These are phyloP conservation scores for Ectemnius lituratus DNA, from an alignment of 2,888 invertebrate species.

Conservation along the genomic window DNA sequence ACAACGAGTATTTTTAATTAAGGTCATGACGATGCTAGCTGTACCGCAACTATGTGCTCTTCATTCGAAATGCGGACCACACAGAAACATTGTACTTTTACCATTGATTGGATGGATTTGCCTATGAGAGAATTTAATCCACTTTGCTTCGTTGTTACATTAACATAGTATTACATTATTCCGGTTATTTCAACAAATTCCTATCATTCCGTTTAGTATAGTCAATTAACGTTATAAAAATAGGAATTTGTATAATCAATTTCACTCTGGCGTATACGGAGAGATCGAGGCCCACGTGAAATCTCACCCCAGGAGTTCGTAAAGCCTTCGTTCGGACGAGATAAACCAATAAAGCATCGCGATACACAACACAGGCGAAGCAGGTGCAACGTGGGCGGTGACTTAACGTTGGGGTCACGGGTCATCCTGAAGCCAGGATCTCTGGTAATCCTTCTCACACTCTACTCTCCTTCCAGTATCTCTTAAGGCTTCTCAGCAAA, in stretches of 20 bases:
- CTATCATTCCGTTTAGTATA: no score
- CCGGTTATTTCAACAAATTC: no score
- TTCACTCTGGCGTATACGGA: conserved; percentile 44
- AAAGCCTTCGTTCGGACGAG: conserved; percentile 63
- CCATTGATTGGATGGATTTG: no score
- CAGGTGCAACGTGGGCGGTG: conserved; percentile 76
- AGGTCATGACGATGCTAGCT: no score
- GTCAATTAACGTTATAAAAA: conserved; percentile 18
- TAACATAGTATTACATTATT: no score
- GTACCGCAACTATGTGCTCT: no score
- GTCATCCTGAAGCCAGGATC: conserved; percentile 66
- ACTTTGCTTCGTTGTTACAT: no score
- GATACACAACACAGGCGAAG: conserved; percentile 63
- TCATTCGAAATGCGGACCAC: no score
- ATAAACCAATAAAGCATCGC: conserved; percentile 73
- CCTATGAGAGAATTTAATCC: no score
- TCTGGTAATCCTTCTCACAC: conserved; percentile 67
- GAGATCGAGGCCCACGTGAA: conserved; percentile 66
- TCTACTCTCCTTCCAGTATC: conserved; percentile 45
- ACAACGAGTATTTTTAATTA: no score
- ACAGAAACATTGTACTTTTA: no score
- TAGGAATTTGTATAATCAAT: conserved; percentile 46
- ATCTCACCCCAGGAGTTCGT: conserved; percentile 59
- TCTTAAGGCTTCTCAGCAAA: conserved; percentile 8
- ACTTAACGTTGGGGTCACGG: conserved; percentile 70